Base-by-base conservation (phyloP, 92 coral and sea anemone genomes). In the Parazoanthus swiftii region DNA sequence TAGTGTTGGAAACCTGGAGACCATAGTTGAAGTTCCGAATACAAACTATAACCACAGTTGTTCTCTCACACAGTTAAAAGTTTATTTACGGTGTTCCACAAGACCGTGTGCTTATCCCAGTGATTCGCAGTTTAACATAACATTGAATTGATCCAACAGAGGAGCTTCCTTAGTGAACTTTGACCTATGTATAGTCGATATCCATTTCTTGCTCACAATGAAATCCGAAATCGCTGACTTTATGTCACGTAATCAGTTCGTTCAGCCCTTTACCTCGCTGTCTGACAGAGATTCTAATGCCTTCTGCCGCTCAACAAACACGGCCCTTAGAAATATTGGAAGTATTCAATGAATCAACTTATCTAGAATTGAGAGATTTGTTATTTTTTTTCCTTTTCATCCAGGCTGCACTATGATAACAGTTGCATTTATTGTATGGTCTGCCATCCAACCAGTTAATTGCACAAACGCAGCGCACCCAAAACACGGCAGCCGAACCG, bases 251-350 rank as follows among this genome's bases (percentile, higher is more conserved):
- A 83, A 89, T 50, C 80, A 85, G 79, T 48, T 76, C 26, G 80
- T 85, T 8, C 77, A 85, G 58, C 79, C 79, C 5, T 79, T 29
- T 72, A 67, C 54, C 77, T 76, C 85, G 33, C n/a, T 85, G 89
- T 35, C 42, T 20, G 72, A 54, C 58, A 72, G 85, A 1, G 56
- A 84, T 39, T 39, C 4, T 2, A 39, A 39, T 39, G 42, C 42
- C 42, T 0, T 39, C 42, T 39, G 42, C 42, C 42, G 42, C 42
- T 39, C 1, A 39, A 39, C 42, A 39, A 39, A 39, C 42, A 39
- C 0, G 42, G 42, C 42, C 42, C 42, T 39, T 39, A 39, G 42
- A 4, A 39, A 39, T 39, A 39, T 39, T 39, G 42, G 42, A 39
- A 39, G 4, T 2, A 39, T 39, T 39, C 42, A 39, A 39, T 39